A percentile compares a stretch with the other conserved stretches of the same genome.
Evolutionary conservation across 2,113 vertebrate species (phyloP).

Genomic region (Solea solea): DNA sequence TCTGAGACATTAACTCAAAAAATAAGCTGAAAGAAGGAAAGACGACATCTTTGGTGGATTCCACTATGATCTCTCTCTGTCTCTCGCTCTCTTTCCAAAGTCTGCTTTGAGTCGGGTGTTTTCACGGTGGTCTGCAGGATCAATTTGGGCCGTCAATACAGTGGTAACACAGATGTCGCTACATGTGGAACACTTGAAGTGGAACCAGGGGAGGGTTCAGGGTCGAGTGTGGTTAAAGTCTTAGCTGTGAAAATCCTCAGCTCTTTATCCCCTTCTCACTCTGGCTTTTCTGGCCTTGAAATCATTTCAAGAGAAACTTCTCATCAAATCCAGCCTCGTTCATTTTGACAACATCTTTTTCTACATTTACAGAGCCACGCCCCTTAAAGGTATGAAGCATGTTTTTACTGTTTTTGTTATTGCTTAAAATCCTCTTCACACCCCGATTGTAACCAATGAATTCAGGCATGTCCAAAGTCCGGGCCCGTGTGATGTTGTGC

Average conservation of each 20-base stretch:
- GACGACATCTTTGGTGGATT: background rate
- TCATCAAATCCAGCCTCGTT: constrained; percentile 29
- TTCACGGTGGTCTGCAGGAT: constrained; percentile 44
- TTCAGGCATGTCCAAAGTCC: no score
- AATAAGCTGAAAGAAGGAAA: background rate
- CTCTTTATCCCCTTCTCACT: constrained; percentile 14
- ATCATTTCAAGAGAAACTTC: constrained; percentile 6
- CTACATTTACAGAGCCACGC: no score
- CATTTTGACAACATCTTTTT: constrained; percentile 16
- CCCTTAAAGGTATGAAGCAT: no score
- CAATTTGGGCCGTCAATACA: constrained; percentile 27
- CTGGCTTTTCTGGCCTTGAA: constrained; percentile 5
- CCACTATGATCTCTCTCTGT: background rate
- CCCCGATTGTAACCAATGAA: no score
- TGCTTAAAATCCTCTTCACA: no score
- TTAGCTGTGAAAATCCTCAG: constrained; percentile 44
- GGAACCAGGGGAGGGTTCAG: constrained; percentile 35
- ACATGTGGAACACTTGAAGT: constrained; percentile 58
- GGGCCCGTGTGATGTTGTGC: no score
- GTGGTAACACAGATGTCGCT: constrained; percentile 49
- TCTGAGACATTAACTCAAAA: background rate
- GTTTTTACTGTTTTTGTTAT: no score
- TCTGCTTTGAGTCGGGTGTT: constrained; percentile 21
- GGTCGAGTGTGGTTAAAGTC: constrained; percentile 37
- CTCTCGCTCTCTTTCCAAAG: background rate